Conservation (phyloP, 2,888 invertebrate genomes). For the Lucinisca nassula region DNA sequence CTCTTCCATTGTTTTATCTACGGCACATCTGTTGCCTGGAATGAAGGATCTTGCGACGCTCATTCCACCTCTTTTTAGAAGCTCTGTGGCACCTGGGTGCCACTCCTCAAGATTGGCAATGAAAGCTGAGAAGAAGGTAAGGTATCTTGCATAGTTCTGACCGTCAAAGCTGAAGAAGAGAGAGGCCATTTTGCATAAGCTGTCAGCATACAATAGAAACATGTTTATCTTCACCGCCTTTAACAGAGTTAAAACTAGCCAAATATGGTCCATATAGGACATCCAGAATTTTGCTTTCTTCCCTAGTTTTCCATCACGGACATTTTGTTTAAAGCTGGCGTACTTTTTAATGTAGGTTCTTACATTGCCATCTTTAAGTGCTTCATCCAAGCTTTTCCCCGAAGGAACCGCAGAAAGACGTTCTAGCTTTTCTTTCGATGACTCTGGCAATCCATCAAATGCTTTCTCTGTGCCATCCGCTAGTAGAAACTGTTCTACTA, state of each 20-base stretch:
- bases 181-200: conserved; percentile 47
- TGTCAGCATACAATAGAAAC: no score
- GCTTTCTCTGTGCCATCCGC: no score
- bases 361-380: no score
- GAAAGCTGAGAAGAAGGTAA: conserved; percentile 53
- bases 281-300: conserved; percentile 66
- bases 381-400: no score
- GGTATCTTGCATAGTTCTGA: conserved; percentile 68
- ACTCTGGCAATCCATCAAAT: no score
- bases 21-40: conserved; percentile 66
- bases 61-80: conserved; percentile 60
- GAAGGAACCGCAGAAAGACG: no score
- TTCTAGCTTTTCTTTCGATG: no score
- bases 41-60: conserved; percentile 70
- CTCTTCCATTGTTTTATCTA: conserved; percentile 69
- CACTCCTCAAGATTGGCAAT: conserved; percentile 66
- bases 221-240: no score
- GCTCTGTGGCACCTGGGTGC: conserved; percentile 60
- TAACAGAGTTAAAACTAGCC: no score
- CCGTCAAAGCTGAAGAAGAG: conserved; percentile 68
- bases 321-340: no score
- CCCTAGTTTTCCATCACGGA: no score
- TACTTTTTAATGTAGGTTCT: no score
- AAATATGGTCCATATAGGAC: conserved; percentile 61
- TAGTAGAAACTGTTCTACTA: neutral